These are phyloP conservation scores for Alligator mississippiensis DNA, from an alignment of 2,113 vertebrate genomes.

Conservation along the genomic window DNA sequence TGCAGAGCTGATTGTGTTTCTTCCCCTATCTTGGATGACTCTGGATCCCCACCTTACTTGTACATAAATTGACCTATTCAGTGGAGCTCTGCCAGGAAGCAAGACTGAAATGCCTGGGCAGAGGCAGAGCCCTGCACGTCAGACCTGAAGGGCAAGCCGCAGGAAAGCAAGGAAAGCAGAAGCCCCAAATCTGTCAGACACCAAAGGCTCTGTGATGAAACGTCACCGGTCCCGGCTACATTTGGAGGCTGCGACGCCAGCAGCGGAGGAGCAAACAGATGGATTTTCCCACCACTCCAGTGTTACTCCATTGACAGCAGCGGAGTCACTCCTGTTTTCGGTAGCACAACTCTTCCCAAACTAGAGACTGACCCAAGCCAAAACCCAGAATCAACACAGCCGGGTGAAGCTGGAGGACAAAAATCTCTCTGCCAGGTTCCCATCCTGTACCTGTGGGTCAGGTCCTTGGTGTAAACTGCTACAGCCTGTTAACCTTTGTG, in stretches of 20 bases:
- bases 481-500: constrained; percentile 44
- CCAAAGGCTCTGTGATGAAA: constrained; percentile 16
- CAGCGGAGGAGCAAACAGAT: background rate
- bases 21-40: background rate
- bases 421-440: constrained; percentile 46
- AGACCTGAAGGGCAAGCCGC: background rate
- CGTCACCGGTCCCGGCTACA: background rate
- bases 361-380: constrained; percentile 65
- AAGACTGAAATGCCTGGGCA: background rate
- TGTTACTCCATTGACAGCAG: background rate
- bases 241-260: background rate
- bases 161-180: background rate
- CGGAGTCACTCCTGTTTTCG: background rate
- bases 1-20: background rate
- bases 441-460: constrained; percentile 48
- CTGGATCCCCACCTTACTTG: background rate
- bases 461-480: constrained; percentile 42
- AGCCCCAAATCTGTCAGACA: background rate
- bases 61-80: background rate
- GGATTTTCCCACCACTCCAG: background rate
- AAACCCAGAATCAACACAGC: constrained; percentile 51
- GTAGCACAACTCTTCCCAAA: too few relatives aligned
- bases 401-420: constrained; percentile 54
- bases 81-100: background rate
- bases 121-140: background rate